A percentile compares a stretch with the other conserved stretches of the same genome.
These are phyloP conservation scores for Poecilobothrus nobilitatus DNA, from an alignment of 2,888 invertebrate genomes.

Conservation along the genomic window DNA sequence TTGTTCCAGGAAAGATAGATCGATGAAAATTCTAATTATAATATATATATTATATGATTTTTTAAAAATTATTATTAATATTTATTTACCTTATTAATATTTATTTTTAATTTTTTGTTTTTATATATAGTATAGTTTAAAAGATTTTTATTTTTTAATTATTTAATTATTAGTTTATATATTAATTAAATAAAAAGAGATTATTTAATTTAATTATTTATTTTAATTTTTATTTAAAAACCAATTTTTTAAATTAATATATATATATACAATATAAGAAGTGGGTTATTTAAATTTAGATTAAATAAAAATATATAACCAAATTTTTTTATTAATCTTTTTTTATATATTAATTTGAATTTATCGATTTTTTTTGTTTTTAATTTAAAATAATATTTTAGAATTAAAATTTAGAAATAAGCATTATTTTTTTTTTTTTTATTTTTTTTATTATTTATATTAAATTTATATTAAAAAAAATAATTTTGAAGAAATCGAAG, in stretches of 20 bases:
- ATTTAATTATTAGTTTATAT: too few species aligned
- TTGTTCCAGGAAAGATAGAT: slow-evolving; percentile 73
- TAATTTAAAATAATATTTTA: not conserved
- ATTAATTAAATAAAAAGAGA: too few species aligned
- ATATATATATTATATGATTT: slow-evolving; percentile 31
- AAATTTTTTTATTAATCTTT: not conserved
- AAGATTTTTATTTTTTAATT: too few species aligned
- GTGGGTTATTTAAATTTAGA: too few species aligned
- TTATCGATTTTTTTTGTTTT: not conserved
- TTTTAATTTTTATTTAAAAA: too few species aligned
- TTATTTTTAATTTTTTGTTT: slow-evolving; percentile 20
- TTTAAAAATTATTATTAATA: slow-evolving; percentile 40
- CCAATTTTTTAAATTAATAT: too few species aligned
- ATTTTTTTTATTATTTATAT: not conserved
- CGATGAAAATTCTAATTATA: slow-evolving; percentile 65
- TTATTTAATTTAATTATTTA: too few species aligned
- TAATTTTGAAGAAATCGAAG: too few species aligned
- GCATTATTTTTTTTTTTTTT: not conserved
- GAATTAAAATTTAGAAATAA: not conserved
- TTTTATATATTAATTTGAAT: not conserved
- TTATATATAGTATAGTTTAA: not conserved
- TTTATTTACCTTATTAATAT: slow-evolving; percentile 28
- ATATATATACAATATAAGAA: too few species aligned
- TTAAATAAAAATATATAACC: too few species aligned
- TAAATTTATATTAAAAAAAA: not conserved